phyloP scores from a whole-genome alignment of 1,140 invertebrate genomes.

The Rhysida immarginata region DNA sequence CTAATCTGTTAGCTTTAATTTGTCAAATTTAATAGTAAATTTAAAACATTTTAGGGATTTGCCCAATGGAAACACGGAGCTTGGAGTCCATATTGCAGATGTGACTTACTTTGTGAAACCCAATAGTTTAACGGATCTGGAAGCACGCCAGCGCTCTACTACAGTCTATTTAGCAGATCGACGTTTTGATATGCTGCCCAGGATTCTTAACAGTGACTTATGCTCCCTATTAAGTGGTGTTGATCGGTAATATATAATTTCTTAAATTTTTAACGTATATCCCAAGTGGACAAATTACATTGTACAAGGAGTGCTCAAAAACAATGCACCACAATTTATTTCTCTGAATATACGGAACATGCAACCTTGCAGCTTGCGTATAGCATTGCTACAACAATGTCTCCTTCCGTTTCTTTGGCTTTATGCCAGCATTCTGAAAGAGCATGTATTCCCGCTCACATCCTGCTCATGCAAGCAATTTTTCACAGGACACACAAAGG shows the following conservation, averaged over 20 bases:
- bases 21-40: too few relatives aligned
- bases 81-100: constrained; percentile 39
- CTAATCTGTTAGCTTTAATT: too few relatives aligned
- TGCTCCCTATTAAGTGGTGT: constrained; percentile 34
- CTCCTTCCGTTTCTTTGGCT: too few relatives aligned
- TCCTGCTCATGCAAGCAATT: too few relatives aligned
- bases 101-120: constrained; percentile 33
- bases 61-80: constrained; percentile 24
- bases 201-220: constrained; percentile 34
- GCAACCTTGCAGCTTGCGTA: too few relatives aligned
- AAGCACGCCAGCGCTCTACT: constrained; percentile 30
- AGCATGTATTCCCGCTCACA: too few relatives aligned
- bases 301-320: too few relatives aligned
- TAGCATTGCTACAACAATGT: too few relatives aligned
- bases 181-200: constrained; percentile 38
- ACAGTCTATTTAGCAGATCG: constrained; percentile 34
- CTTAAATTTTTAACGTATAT: constrained; percentile 12
- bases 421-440: too few relatives aligned
- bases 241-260: constrained; percentile 29
- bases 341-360: too few relatives aligned
- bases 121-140: constrained; percentile 27
- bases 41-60: constrained; percentile 17
- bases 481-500: too few relatives aligned
- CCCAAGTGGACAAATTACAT: not conserved
- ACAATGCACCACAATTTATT: too few relatives aligned